These are phyloP conservation scores for Ascidia mentula DNA, from an alignment of 23 tunicate species.

Conservation along the genomic window DNA sequence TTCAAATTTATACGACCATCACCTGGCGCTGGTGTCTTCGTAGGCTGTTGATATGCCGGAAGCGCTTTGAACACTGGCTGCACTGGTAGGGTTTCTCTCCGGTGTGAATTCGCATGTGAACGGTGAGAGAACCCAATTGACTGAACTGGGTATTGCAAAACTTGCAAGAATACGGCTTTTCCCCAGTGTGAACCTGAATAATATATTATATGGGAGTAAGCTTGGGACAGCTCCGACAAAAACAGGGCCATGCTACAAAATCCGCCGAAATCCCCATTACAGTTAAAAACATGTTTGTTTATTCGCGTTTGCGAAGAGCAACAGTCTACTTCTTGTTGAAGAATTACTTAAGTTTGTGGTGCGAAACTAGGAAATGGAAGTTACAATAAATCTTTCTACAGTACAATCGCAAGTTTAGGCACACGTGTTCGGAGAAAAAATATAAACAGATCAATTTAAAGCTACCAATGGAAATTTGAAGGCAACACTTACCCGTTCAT, in stretches of 20 bases:
- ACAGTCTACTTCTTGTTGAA: no score
- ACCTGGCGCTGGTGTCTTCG: conserved; percentile 88
- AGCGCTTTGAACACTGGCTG: conserved; percentile 50
- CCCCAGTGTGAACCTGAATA: conserved; percentile 84
- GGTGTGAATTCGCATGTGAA: conserved; percentile 83
- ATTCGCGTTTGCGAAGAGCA: no score
- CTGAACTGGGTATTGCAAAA: conserved; percentile 59
- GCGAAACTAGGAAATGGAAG: no score
- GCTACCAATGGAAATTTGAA: not conserved
- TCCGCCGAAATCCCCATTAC: no score
- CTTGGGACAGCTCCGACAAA: not conserved
- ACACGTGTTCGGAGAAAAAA: no score
- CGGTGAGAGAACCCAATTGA: conserved; percentile 89
- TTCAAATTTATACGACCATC: not conserved
- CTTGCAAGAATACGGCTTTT: conserved; percentile 78
- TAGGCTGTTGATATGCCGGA: conserved; percentile 87
- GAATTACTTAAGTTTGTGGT: no score
- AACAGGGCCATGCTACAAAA: no score
- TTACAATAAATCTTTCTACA: no score
- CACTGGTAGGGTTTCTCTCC: conserved; percentile 90
- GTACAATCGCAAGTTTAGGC: no score
- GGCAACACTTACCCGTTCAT: conserved; percentile 74
- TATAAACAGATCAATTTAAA: not conserved
- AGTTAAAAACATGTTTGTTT: no score
- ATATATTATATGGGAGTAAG: no score